phyloP scores from a whole-genome alignment of 2,797 vertebrate genomes.

The Callimico goeldii region DNA sequence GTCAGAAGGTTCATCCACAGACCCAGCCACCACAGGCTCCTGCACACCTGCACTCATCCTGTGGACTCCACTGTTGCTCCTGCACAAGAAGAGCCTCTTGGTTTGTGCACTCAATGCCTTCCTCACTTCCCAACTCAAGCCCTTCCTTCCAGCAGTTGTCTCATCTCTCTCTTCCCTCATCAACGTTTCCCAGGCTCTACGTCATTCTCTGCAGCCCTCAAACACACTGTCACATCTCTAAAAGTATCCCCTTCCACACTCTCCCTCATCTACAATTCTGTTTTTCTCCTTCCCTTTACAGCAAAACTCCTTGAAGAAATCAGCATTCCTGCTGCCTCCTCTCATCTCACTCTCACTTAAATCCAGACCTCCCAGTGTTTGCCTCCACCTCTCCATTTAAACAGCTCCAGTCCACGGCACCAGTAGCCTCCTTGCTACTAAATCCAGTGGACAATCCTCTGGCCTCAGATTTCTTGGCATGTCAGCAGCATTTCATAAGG shows the following conservation, averaged over 20 bases:
- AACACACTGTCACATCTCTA: not conserved
- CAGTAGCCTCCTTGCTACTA: not conserved
- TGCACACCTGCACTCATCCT: not conserved
- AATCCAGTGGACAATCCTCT: not conserved
- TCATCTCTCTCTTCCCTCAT: not conserved
- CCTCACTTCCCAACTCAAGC: not conserved
- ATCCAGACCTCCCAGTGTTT: not conserved
- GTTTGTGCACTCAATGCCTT: rapidly evolving
- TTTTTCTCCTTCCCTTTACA: not conserved
- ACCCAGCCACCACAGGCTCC: not conserved
- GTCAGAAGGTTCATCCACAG: not conserved
- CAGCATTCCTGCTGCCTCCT: not conserved
- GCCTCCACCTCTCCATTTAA: not conserved
- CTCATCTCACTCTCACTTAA: not conserved
- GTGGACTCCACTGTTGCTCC: not conserved
- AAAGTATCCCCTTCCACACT: not conserved
- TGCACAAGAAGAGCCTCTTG: not conserved
- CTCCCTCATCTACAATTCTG: not conserved
- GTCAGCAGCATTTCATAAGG: not conserved
- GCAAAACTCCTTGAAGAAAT: not conserved
- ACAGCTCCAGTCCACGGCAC: not conserved
- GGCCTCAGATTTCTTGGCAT: not conserved
- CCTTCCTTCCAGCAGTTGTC: not conserved
- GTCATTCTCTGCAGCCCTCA: not conserved
- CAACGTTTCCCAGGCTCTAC: not conserved